A percentile compares a stretch with the other conserved stretches of the same genome.
phyloP scores from a whole-genome alignment of 2,888 invertebrate species.

The Loripinus fragilis region DNA sequence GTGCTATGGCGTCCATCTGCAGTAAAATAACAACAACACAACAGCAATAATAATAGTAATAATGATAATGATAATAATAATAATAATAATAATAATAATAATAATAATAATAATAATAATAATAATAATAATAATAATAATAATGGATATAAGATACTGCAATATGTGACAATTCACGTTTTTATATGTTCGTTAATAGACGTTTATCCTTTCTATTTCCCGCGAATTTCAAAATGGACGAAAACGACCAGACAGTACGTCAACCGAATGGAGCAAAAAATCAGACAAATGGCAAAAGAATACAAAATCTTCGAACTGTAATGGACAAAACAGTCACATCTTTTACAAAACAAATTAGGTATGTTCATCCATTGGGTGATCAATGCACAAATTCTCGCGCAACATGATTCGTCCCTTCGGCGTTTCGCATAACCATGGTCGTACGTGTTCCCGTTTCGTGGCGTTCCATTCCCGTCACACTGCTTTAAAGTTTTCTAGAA shows the following conservation, averaged over 20 bases:
- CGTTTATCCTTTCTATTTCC: neutral
- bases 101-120: no score
- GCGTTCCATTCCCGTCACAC: neutral
- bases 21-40: no score
- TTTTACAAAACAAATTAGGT: conserved; percentile 6
- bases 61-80: no score
- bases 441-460: neutral
- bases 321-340: conserved; percentile 43
- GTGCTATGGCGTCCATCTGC: no score
- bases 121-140: no score
- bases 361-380: neutral
- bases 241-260: neutral
- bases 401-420: neutral
- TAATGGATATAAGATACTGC: neutral
- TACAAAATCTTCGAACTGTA: conserved; percentile 27
- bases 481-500: no score
- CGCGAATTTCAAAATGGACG: neutral
- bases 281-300: conserved; percentile 3
- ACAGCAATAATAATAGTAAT: no score
- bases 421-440: neutral
- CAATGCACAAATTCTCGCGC: neutral
- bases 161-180: neutral
- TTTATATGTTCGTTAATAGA: neutral
- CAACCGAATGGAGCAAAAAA: neutral
- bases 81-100: no score